phyloP scores from a whole-genome alignment of 1,140 invertebrate genomes.

The Eurytemora carolleeae region DNA sequence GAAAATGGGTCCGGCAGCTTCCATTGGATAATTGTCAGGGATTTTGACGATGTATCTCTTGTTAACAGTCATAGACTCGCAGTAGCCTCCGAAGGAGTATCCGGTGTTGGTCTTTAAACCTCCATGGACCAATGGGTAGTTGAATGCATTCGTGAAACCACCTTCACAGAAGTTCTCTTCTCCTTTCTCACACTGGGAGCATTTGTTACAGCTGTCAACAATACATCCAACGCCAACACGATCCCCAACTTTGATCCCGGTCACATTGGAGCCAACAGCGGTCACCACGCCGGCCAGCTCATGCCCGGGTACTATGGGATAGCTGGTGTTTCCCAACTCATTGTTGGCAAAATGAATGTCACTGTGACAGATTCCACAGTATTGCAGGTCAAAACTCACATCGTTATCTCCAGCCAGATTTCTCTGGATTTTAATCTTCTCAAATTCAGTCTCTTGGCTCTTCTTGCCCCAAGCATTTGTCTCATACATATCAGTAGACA shows the following conservation, averaged over 20 bases:
- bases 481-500: too few species aligned
- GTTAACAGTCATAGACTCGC: neutral
- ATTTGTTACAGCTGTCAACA: neutral
- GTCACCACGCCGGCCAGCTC: neutral
- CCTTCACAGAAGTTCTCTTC: slow-evolving; percentile 2
- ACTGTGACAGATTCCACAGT: slow-evolving; percentile 1
- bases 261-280: slow-evolving; percentile 3
- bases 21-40: neutral
- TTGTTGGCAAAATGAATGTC: slow-evolving; percentile 1
- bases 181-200: neutral
- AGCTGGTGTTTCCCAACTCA: neutral
- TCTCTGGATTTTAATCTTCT: neutral
- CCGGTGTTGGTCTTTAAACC: slow-evolving; percentile 1
- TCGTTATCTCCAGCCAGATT: neutral
- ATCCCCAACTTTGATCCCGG: slow-evolving; percentile 3
- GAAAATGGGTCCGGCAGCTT: slow-evolving; percentile 4
- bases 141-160: neutral
- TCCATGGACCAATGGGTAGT: neutral
- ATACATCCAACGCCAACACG: neutral
- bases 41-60: neutral
- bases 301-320: neutral
- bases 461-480: neutral
- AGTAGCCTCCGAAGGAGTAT: slow-evolving; percentile 3
- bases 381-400: neutral
- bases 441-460: neutral